Evolutionary conservation across 2,797 vertebrate genomes (phyloP).

Genomic region (Typhlichthys eigenmanni): DNA sequence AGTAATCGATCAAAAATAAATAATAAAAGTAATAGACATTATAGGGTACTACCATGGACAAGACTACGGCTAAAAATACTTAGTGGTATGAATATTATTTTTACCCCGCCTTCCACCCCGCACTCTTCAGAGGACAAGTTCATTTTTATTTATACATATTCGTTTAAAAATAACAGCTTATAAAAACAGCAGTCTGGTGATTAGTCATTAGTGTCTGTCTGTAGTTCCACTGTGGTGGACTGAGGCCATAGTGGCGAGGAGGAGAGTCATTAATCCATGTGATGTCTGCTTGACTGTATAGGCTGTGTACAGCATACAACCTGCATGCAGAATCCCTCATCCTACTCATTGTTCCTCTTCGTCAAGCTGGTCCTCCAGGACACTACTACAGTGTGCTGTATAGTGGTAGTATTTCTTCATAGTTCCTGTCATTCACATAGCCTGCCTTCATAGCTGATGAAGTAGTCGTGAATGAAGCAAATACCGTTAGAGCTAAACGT

Average conservation of each 20-base stretch:
- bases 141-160: too few relatives aligned
- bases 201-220: constrained; percentile 38
- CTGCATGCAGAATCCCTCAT: constrained; percentile 37
- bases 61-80: too few relatives aligned
- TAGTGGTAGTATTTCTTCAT: constrained; percentile 7
- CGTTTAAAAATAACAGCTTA: background rate
- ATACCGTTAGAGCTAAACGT: too few relatives aligned
- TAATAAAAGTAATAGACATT: too few relatives aligned
- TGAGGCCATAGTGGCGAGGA: constrained; percentile 48
- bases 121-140: too few relatives aligned
- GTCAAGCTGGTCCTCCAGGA: constrained; percentile 35
- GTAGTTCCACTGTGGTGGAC: constrained; percentile 37
- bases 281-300: constrained; percentile 42
- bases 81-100: too few relatives aligned
- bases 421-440: constrained; percentile 29
- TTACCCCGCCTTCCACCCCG: too few relatives aligned
- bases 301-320: constrained; percentile 58
- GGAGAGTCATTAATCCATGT: constrained; percentile 48
- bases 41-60: too few relatives aligned
- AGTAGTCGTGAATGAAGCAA: too few relatives aligned
- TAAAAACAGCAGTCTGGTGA: background rate
- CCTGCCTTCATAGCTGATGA: background rate
- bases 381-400: constrained; percentile 19
- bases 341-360: constrained; percentile 42
- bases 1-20: too few relatives aligned